Evolutionary conservation across 2,113 vertebrate genomes (phyloP).

Genomic region (Callionymus lyra): DNA sequence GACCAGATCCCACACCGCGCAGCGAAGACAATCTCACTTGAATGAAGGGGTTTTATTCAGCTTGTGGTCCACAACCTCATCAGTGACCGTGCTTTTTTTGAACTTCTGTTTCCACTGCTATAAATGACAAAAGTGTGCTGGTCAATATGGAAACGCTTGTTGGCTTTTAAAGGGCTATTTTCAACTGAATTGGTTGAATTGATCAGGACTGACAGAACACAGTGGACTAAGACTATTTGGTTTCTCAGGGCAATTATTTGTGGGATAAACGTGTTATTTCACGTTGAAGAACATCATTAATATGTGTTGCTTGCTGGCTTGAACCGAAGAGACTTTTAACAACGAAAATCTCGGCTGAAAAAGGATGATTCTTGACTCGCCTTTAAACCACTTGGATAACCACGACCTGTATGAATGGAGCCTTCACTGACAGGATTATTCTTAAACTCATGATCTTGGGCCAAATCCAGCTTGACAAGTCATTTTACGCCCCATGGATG

Average conservation of each 20-base stretch:
- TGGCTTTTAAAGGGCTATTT: conserved; percentile 21
- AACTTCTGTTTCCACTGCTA: conserved; percentile 20
- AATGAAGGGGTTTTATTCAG: conserved; percentile 7
- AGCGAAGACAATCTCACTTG: conserved; percentile 18
- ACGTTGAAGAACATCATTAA: no score
- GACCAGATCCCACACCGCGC: conserved; percentile 17
- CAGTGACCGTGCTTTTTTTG: conserved; percentile 13
- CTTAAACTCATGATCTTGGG: no score
- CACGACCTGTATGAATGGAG: no score
- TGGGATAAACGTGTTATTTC: neutral
- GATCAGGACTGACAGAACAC: conserved; percentile 9
- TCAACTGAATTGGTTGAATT: conserved; percentile 25
- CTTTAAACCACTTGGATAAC: no score
- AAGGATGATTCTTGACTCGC: no score
- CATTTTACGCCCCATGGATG: no score
- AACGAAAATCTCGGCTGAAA: no score
- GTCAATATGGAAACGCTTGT: conserved; percentile 19
- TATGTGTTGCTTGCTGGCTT: no score
- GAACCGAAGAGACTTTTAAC: no score
- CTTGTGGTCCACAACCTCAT: conserved; percentile 3
- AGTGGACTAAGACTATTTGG: neutral
- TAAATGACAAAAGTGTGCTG: conserved; percentile 5
- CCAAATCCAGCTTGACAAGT: no score
- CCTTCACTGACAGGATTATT: no score
- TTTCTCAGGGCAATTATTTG: neutral